Conservation (phyloP, 2,797 vertebrate species). For the Tenualosa thibaudeaui region DNA sequence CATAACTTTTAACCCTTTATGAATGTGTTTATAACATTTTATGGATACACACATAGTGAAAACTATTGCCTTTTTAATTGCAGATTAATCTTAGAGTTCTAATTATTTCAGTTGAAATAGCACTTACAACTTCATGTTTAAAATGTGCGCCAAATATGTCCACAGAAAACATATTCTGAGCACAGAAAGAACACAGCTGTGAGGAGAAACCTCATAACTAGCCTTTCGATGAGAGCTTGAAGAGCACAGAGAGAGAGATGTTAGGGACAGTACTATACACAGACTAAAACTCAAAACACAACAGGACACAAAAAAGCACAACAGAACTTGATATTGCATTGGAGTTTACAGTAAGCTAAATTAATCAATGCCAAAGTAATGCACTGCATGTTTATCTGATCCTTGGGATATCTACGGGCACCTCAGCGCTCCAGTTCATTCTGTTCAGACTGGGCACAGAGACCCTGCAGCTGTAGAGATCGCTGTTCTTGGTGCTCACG, state of each 20-base stretch:
- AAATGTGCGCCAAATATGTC: not conserved
- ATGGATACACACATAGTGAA: too few relatives aligned
- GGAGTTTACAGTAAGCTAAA: too few relatives aligned
- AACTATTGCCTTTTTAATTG: too few relatives aligned
- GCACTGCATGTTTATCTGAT: not conserved
- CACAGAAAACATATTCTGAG: not conserved
- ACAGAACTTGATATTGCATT: too few relatives aligned
- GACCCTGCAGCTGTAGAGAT: slow-evolving; percentile 65
- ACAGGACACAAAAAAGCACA: too few relatives aligned
- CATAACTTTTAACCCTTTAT: too few relatives aligned
- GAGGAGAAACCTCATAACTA: not conserved
- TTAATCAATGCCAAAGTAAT: too few relatives aligned
- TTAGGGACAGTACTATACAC: too few relatives aligned
- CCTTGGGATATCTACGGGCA: not conserved
- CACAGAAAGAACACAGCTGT: not conserved
- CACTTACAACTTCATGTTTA: not conserved
- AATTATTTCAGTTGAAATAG: too few relatives aligned
- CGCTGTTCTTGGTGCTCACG: slow-evolving; percentile 23
- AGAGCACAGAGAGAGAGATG: not conserved
- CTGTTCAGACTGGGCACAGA: slow-evolving; percentile 56
- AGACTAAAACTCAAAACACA: too few relatives aligned
- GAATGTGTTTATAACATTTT: too few relatives aligned
- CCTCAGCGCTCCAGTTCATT: slow-evolving; percentile 46
- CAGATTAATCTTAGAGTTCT: too few relatives aligned
- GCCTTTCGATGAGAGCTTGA: not conserved